phyloP scores from a whole-genome alignment of 2,113 vertebrate genomes.

The Prionailurus bengalensis region DNA sequence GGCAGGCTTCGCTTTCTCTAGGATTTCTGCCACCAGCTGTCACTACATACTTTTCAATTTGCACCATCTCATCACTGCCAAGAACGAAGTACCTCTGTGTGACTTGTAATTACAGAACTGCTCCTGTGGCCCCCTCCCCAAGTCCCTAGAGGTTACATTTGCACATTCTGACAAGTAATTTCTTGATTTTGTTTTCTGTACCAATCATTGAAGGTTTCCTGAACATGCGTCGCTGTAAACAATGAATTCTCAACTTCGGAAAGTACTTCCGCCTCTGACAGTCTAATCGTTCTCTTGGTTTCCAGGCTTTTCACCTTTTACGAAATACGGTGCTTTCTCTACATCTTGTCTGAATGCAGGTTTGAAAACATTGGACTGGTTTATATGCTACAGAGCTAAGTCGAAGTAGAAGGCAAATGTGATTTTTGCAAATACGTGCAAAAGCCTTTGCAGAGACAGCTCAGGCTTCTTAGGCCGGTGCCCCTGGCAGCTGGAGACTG shows the following conservation, averaged over 20 bases:
- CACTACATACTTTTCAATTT: constrained; percentile 75
- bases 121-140: background rate
- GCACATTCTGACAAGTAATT: constrained; percentile 74
- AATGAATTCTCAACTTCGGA: background rate
- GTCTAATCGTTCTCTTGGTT: background rate
- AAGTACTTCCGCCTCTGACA: background rate
- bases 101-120: constrained; percentile 59
- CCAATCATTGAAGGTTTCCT: background rate
- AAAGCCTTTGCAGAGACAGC: background rate
- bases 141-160: constrained; percentile 60
- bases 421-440: background rate
- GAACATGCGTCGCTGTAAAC: background rate
- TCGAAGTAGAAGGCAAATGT: background rate
- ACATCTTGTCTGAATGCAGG: background rate
- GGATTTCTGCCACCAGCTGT: constrained; percentile 79
- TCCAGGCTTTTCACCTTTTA: background rate
- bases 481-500: too few relatives aligned
- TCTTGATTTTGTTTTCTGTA: constrained; percentile 70
- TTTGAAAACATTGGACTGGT: background rate
- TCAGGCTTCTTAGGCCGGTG: background rate
- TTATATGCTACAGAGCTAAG: background rate
- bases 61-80: constrained; percentile 61
- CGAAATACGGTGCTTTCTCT: background rate
- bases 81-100: constrained; percentile 31
- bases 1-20: constrained; percentile 65